Evolutionary conservation across 2,797 vertebrate genomes (phyloP).

Genomic region (Typhlichthys subterraneus): DNA sequence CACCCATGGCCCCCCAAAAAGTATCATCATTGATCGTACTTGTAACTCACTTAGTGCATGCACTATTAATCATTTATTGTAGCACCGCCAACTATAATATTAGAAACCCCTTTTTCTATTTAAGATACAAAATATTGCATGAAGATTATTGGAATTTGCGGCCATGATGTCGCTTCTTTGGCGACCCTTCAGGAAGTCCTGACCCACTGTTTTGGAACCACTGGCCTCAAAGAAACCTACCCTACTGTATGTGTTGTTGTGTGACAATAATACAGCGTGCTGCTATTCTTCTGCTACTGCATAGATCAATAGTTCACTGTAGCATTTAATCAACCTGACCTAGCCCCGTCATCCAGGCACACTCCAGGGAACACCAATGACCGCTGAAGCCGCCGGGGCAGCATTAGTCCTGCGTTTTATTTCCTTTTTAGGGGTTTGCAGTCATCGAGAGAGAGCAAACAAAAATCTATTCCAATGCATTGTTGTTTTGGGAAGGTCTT

Average conservation of each 20-base stretch:
- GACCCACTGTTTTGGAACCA: no score
- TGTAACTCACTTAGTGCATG: no score
- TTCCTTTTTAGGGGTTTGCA: constrained; percentile 57
- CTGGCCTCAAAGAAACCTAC: constrained; percentile 2
- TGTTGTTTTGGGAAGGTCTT: constrained; percentile 57
- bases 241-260: constrained; percentile 28
- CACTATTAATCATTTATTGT: no score
- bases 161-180: no score
- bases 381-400: constrained; percentile 38
- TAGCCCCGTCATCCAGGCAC: constrained; percentile 57
- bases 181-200: no score
- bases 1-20: no score
- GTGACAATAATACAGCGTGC: constrained; percentile 48
- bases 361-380: constrained; percentile 44
- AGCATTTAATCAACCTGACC: constrained; percentile 67
- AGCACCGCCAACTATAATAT: no score
- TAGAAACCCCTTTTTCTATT: no score
- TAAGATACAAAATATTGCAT: no score
- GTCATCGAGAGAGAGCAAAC: constrained; percentile 49
- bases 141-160: no score
- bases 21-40: no score
- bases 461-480: constrained; percentile 52
- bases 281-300: constrained; percentile 29
- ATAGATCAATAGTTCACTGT: constrained; percentile 70
- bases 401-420: constrained; percentile 60